Evolutionary conservation across 2,888 invertebrate genomes (phyloP).

Genomic region (Acleris literana): DNA sequence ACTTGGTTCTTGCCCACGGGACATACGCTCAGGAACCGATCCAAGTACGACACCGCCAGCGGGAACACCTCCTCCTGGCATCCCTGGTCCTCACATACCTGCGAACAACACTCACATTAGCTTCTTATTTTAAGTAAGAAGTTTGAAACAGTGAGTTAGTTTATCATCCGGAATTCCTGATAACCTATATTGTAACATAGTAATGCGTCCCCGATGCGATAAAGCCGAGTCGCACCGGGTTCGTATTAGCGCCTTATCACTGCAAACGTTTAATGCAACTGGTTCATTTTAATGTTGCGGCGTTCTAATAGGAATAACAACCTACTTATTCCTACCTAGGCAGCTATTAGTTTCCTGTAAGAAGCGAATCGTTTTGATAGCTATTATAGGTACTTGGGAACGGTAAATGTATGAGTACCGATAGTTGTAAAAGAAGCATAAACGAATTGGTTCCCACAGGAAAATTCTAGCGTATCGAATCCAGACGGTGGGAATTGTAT

Average conservation of each 20-base stretch:
- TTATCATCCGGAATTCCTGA: slow-evolving; percentile 79
- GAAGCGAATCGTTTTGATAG: not conserved
- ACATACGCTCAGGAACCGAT: slow-evolving; percentile 94
- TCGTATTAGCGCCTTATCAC: slow-evolving; percentile 51
- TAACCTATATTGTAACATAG: slow-evolving; percentile 78
- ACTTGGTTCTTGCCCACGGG: slow-evolving; percentile 93
- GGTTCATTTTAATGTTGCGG: not conserved
- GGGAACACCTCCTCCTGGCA: slow-evolving; percentile 97
- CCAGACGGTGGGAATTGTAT: slow-evolving; percentile 26
- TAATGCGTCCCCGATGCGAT: slow-evolving; percentile 70
- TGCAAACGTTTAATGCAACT: slow-evolving; percentile 11
- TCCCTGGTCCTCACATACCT: slow-evolving; percentile 97
- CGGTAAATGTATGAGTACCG: slow-evolving; percentile 1
- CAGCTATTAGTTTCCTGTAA: not conserved
- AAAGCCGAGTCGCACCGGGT: slow-evolving; percentile 66
- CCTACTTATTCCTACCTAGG: too few species aligned
- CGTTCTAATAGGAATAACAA: too few species aligned
- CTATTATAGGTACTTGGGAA: not conserved
- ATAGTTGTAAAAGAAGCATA: not conserved
- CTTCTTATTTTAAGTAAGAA: slow-evolving; percentile 2
- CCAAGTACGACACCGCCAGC: slow-evolving; percentile 95
- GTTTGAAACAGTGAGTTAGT: slow-evolving; percentile 44
- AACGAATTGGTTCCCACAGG: slow-evolving; percentile 30
- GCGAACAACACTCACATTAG: slow-evolving; percentile 53
- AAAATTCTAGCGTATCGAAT: slow-evolving; percentile 17